Percentiles rank a stretch among this genome's conserved stretches.
Conservation (phyloP, 2,797 vertebrate genomes). For the Sebastes hubbsi region DNA sequence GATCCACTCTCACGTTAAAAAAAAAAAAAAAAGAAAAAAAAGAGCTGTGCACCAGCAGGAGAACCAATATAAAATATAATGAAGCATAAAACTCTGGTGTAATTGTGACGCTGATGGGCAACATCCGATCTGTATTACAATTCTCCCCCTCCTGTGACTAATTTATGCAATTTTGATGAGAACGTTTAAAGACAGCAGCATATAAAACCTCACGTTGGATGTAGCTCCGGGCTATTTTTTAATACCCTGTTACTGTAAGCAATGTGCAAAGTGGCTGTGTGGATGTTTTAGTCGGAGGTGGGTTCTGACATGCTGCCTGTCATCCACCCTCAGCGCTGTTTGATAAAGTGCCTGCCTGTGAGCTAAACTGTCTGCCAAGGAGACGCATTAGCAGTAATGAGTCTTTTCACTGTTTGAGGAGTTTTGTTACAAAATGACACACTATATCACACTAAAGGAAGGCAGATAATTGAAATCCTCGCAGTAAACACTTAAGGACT, state of each 20-base stretch:
- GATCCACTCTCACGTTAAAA: background rate
- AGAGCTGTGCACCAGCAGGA: background rate
- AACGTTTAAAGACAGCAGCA: constrained; percentile 31
- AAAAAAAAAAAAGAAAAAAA: background rate
- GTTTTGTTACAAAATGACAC: constrained; percentile 34
- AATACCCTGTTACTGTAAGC: constrained; percentile 18
- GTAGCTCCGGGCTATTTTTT: constrained; percentile 44
- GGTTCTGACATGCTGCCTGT: constrained; percentile 65
- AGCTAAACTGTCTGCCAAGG: constrained; percentile 55
- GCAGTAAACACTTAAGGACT: background rate
- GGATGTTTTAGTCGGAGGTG: constrained; percentile 37
- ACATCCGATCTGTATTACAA: constrained; percentile 23
- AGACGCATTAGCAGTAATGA: constrained; percentile 56
- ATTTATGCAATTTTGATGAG: constrained; percentile 54
- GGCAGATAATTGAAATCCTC: constrained; percentile 12
- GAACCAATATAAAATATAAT: constrained; percentile 37
- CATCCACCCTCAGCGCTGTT: constrained; percentile 3
- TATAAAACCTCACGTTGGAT: constrained; percentile 17
- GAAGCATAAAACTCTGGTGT: constrained; percentile 34
- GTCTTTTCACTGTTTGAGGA: constrained; percentile 34
- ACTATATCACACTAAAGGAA: constrained; percentile 18
- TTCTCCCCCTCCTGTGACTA: constrained; percentile 21
- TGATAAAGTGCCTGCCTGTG: constrained; percentile 62
- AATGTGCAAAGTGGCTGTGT: constrained; percentile 6
- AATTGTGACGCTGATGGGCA: constrained; percentile 33